Evolutionary conservation across 1,140 invertebrate species (phyloP), one percentile per base, ranked within the genome.

Genomic region (Eriocheir sinensis): DNA sequence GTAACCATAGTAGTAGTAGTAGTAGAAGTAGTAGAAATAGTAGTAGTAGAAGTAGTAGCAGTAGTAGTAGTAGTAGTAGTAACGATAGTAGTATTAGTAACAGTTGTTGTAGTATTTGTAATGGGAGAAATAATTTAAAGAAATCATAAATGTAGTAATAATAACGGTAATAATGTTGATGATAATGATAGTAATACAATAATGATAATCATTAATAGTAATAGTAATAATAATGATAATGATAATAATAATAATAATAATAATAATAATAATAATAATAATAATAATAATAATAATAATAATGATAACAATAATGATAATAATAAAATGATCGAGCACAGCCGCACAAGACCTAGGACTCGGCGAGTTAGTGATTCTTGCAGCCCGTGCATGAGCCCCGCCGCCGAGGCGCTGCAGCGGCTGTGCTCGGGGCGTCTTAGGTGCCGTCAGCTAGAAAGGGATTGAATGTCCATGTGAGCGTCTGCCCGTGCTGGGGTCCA

Each of bases 1-100:
- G n/a, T n/a, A n/a, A n/a, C n/a, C n/a, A n/a, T n/a, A n/a, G n/a
- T n/a, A n/a, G n/a, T n/a, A n/a, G n/a, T n/a, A 72, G 12, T 72
- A 72, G 60, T 72, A n/a, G n/a, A n/a, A n/a, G n/a, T n/a, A n/a
- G n/a, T n/a, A n/a, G n/a, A n/a, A n/a, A n/a, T n/a, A n/a, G n/a
- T n/a, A 72, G 60, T 72, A 72, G 60, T 72, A 72, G 60, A 15
- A 72, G 60, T 72, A 72, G 60, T 72, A 72, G n/a, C n/a, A 72
- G 60, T 72, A 72, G 60, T 72, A 72, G 60, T 72, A 72, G n/a
- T 72, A 72, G n/a, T 72, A 72, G 60, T 72, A 72, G 60, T 72
- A 72, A n/a, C n/a, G n/a, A n/a, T 72, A 72, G 60, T 72, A 72
- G 60, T 72, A 72, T 15, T 72, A 83, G n/a, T 27, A 83, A 38